Percentiles rank a stretch among this genome's conserved stretches.
Conservation (phyloP, 2,797 vertebrate species). For the Clarias laeviceps region DNA sequence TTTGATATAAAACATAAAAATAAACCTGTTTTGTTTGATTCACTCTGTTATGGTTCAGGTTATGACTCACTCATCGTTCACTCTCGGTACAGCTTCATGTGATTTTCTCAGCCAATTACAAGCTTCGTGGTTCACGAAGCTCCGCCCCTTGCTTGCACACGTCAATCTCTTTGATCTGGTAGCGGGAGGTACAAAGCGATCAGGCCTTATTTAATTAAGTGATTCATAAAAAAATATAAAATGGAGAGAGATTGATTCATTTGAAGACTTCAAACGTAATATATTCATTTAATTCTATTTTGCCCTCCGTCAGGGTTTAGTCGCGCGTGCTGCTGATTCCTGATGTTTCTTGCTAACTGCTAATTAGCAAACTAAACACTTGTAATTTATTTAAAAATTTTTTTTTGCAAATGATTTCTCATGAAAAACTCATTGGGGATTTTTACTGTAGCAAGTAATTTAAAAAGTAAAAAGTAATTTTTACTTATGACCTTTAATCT, state of each 20-base stretch:
- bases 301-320: neutral
- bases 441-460: neutral
- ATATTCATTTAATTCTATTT: neutral
- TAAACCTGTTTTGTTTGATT: neutral
- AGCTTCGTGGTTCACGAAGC: neutral
- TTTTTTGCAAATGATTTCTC: neutral
- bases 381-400: neutral
- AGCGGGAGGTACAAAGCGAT: no score
- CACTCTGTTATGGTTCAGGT: neutral
- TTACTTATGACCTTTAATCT: slow-evolving; percentile 11
- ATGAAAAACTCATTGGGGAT: neutral
- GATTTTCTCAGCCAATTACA: neutral
- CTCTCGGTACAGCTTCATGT: neutral
- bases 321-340: neutral
- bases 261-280: neutral
- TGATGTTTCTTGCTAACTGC: neutral
- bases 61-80: neutral
- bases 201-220: neutral
- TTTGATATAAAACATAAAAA: neutral
- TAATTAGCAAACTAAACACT: neutral
- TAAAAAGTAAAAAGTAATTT: neutral
- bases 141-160: no score
- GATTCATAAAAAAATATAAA: neutral
- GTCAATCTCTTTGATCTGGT: neutral
- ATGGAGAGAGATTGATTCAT: neutral